A percentile compares a stretch with the other conserved stretches of the same genome.
Conservation (phyloP, 1,140 invertebrate genomes). For the Zeugodacus cucurbitae region DNA sequence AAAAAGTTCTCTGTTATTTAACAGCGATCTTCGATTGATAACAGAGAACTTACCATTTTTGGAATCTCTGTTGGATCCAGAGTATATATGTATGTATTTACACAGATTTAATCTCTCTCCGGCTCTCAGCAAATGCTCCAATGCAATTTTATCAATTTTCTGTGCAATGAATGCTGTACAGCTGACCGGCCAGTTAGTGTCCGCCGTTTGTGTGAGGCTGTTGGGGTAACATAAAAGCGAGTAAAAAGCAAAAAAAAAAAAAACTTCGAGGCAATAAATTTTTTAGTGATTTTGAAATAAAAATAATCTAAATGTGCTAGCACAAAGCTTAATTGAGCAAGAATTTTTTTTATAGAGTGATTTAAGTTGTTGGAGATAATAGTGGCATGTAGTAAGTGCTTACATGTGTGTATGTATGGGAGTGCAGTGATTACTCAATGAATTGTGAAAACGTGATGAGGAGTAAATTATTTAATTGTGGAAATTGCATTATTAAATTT, state of each 20-base stretch:
- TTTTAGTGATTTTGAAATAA: neutral
- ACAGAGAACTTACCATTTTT: neutral
- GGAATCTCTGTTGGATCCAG: neutral
- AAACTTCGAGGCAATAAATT: neutral
- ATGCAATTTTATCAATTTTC: conserved; percentile 31
- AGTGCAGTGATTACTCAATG: neutral
- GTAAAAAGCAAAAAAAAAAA: neutral
- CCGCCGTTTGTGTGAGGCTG: neutral
- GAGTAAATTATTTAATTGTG: neutral
- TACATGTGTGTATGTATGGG: neutral
- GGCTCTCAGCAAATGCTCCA: neutral
- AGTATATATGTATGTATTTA: neutral
- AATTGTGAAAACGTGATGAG: neutral
- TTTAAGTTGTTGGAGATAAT: neutral
- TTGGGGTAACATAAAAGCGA: neutral
- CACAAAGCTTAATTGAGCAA: neutral
- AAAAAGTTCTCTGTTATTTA: neutral
- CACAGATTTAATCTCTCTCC: neutral
- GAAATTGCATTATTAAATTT: neutral
- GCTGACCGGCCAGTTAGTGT: conserved; percentile 8
- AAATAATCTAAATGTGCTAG: neutral
- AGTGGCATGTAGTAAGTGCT: neutral
- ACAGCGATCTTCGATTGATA: neutral
- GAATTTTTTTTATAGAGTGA: neutral
- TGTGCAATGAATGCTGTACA: neutral